A percentile compares a stretch with the other conserved stretches of the same genome.
These are phyloP conservation scores for Archivesica marissinica DNA, from an alignment of 1,140 invertebrate genomes.

Conservation along the genomic window DNA sequence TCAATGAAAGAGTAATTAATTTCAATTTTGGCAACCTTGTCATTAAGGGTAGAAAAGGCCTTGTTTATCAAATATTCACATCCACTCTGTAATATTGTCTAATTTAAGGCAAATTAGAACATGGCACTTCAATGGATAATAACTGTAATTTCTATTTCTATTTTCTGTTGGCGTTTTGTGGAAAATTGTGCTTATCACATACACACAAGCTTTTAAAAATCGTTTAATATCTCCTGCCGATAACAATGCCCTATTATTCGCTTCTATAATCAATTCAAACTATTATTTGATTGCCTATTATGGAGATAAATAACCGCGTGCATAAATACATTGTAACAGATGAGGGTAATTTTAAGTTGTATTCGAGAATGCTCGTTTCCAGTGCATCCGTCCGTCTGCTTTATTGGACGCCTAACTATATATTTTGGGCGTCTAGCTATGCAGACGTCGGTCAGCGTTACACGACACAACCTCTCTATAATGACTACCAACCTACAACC, in stretches of 20 bases:
- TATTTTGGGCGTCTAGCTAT: no score
- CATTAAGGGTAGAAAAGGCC: conserved; percentile 21
- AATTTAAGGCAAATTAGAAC: conserved; percentile 51
- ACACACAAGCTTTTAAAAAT: conserved; percentile 14
- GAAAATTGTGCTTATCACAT: background rate
- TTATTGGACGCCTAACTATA: no score
- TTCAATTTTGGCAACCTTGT: conserved; percentile 58
- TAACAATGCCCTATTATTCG: conserved; percentile 37
- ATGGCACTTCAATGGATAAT: conserved; percentile 56
- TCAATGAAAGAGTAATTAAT: conserved; percentile 57
- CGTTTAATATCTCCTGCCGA: conserved; percentile 44
- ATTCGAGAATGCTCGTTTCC: no score
- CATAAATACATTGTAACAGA: no score
- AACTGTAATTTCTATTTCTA: conserved; percentile 27
- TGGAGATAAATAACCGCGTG: no score
- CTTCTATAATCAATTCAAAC: no score
- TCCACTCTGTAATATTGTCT: conserved; percentile 49
- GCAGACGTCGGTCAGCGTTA: no score
- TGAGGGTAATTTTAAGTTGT: no score
- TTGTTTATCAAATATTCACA: conserved; percentile 44
- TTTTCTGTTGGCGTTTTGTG: conserved; percentile 8
- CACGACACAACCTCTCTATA: no score
- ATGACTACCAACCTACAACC: no score
- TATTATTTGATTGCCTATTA: no score
- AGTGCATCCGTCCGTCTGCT: no score